These are phyloP conservation scores for Platyscapa corneri DNA, from an alignment of 1,140 invertebrate species.

Conservation along the genomic window DNA sequence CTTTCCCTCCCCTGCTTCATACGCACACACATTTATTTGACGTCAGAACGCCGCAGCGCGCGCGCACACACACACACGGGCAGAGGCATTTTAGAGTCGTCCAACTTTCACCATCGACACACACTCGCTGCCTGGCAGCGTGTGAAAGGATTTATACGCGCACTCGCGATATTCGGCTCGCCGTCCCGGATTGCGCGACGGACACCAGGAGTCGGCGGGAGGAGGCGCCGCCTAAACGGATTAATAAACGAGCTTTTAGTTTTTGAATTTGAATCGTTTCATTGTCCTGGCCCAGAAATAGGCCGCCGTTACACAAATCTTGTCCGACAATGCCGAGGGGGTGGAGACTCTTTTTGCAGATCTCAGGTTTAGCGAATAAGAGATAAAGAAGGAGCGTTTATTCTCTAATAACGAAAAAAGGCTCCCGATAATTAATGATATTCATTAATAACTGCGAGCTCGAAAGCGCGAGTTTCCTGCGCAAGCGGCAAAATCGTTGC, in stretches of 20 bases:
- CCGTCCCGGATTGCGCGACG: neutral
- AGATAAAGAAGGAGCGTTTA: neutral
- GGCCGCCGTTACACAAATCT: neutral
- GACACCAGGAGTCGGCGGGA: neutral
- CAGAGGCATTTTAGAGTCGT: conserved; percentile 42
- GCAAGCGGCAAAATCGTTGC: neutral
- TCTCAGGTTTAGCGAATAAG: neutral
- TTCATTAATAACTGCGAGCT: neutral
- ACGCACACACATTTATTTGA: neutral
- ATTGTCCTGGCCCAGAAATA: too few species aligned
- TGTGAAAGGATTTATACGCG: conserved; percentile 39
- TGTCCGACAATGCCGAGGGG: too few species aligned
- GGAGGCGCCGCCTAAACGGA: neutral
- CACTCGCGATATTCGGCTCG: conserved; percentile 22
- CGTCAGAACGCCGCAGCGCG: neutral
- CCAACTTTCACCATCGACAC: conserved; percentile 41
- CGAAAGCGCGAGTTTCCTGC: neutral
- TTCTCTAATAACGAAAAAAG: neutral
- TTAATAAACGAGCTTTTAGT: neutral
- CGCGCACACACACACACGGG: conserved; percentile 2
- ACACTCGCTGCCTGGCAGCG: neutral
- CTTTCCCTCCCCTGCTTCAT: conserved; percentile 5
- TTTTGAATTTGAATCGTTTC: too few species aligned
- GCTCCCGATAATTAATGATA: neutral
- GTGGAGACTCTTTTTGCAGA: neutral